A percentile compares a stretch with the other conserved stretches of the same genome.
Conservation (phyloP, 2,888 invertebrate genomes). For the Dorcus hopei region DNA sequence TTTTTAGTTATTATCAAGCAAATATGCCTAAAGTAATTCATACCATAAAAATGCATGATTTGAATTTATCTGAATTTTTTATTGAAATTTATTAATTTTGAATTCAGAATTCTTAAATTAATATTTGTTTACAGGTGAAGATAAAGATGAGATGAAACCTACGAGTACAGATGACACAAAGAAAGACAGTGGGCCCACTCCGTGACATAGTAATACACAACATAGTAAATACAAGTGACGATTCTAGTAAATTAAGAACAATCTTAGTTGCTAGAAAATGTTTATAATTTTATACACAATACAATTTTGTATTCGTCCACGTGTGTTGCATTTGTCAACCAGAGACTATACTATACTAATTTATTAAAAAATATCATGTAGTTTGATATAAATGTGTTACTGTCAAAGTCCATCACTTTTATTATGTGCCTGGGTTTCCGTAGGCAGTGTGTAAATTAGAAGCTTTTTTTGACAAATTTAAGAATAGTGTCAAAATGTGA, state of each 20-base stretch:
- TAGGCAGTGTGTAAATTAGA: no score
- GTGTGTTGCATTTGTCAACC: conserved; percentile 7
- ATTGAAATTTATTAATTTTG: background rate
- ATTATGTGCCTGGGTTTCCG: no score
- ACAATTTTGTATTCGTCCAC: conserved; percentile 16
- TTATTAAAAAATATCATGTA: conserved; percentile 9
- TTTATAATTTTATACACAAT: conserved; percentile 15
- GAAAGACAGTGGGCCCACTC: conserved; percentile 64
- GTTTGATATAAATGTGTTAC: conserved; percentile 8
- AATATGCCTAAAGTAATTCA: background rate
- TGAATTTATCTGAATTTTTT: no score
- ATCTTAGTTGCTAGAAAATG: background rate
- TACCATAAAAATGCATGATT: no score
- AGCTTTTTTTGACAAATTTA: no score
- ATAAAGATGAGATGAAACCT: conserved; percentile 61
- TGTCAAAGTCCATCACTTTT: conserved; percentile 1
- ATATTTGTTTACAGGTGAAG: conserved; percentile 54
- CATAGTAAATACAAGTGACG: conserved; percentile 35
- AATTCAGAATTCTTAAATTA: background rate
- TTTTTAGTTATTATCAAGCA: background rate
- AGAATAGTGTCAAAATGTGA: no score
- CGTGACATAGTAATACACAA: conserved; percentile 53
- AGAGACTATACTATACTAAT: conserved; percentile 10
- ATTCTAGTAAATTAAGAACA: conserved; percentile 5
- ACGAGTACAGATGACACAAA: conserved; percentile 62